These are phyloP conservation scores for Trichomycterus rosablanca DNA, from an alignment of 2,113 vertebrate species.

Conservation along the genomic window DNA sequence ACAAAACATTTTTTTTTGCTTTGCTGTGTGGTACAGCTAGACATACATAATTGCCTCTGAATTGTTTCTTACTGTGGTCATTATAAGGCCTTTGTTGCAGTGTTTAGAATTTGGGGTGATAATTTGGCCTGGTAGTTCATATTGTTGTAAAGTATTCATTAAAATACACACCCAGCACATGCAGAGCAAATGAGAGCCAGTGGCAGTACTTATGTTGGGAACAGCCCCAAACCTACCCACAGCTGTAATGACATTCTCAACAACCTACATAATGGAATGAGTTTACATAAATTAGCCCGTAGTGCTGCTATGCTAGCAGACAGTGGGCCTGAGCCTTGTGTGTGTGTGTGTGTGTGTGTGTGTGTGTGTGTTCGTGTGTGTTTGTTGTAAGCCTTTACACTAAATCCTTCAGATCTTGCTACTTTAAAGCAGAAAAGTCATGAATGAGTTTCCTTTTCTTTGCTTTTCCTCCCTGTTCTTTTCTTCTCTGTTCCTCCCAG, in stretches of 20 bases:
- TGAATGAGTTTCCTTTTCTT: conserved; percentile 41
- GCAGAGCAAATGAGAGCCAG: conserved; percentile 67
- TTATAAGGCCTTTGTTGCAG: conserved; percentile 62
- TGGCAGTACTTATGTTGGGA: conserved; percentile 57
- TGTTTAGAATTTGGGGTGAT: conserved; percentile 75
- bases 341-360: no score
- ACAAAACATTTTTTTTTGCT: conserved; percentile 61
- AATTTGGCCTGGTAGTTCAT: conserved; percentile 73
- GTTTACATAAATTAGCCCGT: conserved; percentile 73
- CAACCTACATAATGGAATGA: conserved; percentile 70
- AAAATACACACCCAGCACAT: conserved; percentile 69
- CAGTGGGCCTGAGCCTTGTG: conserved; percentile 55
- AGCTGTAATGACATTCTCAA: conserved; percentile 67
- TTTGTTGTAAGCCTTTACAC: conserved; percentile 58
- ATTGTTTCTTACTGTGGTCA: conserved; percentile 53
- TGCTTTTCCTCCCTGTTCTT: neutral
- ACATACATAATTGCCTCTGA: conserved; percentile 63
- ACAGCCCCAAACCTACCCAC: conserved; percentile 55
- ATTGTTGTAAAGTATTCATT: conserved; percentile 75
- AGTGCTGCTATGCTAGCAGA: conserved; percentile 58
- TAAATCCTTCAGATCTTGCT: conserved; percentile 62
- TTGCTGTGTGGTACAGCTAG: conserved; percentile 59
- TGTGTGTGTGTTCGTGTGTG: no score
- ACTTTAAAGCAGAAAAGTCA: conserved; percentile 60
- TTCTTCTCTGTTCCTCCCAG: conserved; percentile 39